These are phyloP conservation scores for Notoglanidium macrostoma DNA, from an alignment of 2,797 vertebrate genomes.

Conservation along the genomic window DNA sequence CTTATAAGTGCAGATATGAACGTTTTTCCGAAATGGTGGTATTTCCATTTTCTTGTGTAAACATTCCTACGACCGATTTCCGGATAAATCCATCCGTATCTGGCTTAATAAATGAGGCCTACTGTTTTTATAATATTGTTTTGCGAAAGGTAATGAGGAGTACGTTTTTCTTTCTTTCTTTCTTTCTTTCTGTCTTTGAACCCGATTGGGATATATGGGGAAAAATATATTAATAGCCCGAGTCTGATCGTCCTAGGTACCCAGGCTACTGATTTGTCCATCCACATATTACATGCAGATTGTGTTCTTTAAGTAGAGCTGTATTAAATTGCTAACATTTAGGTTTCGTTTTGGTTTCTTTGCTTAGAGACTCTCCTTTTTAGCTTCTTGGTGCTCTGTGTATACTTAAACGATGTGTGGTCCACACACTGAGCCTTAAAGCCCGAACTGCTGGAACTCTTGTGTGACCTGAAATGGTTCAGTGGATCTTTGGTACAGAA, in stretches of 20 bases:
- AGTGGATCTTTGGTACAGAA: slow-evolving; percentile 44
- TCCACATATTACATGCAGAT: too few relatives aligned
- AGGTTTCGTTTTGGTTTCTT: not conserved
- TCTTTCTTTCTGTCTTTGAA: not conserved
- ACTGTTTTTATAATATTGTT: not conserved
- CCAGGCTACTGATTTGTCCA: not conserved
- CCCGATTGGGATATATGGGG: not conserved
- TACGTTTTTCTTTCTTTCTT: not conserved
- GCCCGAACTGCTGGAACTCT: slow-evolving; percentile 38
- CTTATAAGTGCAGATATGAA: not conserved
- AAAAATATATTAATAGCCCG: not conserved
- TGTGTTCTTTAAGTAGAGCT: not conserved
- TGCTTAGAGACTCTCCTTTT: not conserved
- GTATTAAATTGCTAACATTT: too few relatives aligned
- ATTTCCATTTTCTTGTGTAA: not conserved
- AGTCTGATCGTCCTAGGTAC: not conserved
- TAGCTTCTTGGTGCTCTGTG: slow-evolving; percentile 3
- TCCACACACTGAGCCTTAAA: slow-evolving; percentile 31
- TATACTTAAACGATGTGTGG: slow-evolving; percentile 5
- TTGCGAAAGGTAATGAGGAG: not conserved
- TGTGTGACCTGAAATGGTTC: slow-evolving; percentile 51
- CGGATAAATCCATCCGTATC: not conserved
- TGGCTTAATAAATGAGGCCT: not conserved
- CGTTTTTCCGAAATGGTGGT: not conserved
- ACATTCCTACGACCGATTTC: not conserved